Conservation (phyloP, 2,113 vertebrate species). For the Cheirogaleus medius region DNA sequence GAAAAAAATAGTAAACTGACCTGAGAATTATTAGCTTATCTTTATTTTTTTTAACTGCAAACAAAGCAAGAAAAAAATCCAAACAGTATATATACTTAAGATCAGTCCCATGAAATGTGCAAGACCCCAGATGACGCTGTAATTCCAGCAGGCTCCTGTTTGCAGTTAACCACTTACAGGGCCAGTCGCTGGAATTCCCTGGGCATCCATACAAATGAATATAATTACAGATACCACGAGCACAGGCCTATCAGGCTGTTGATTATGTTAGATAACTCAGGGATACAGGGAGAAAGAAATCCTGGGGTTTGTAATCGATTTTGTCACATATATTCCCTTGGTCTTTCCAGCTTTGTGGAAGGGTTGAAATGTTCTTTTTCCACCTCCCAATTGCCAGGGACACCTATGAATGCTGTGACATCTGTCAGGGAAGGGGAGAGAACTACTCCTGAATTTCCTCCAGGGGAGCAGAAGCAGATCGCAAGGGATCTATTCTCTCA, state of each 20-base stretch:
- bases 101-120: not conserved
- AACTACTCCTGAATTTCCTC: conserved; percentile 6
- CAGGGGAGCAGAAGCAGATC: not conserved
- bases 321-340: not conserved
- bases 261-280: conserved; percentile 28
- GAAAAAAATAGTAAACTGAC: not conserved
- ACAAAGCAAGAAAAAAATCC: not conserved
- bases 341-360: not conserved
- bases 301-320: conserved; percentile 33
- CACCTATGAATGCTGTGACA: not conserved
- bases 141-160: not conserved
- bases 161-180: conserved; percentile 22
- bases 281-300: not conserved
- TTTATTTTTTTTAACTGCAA: conserved; percentile 38
- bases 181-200: conserved; percentile 33
- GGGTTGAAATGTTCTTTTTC: not conserved
- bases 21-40: conserved; percentile 17
- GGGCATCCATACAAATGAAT: conserved; percentile 44
- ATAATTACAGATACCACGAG: conserved; percentile 55
- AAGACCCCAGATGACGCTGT: not conserved
- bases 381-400: not conserved
- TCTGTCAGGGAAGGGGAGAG: not conserved
- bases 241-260: not conserved
- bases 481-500: not conserved
- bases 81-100: not conserved